Evolutionary conservation across 35 echinoderm and acorn worm genomes (phyloP).

Genomic region (Apostichopus japonicus): DNA sequence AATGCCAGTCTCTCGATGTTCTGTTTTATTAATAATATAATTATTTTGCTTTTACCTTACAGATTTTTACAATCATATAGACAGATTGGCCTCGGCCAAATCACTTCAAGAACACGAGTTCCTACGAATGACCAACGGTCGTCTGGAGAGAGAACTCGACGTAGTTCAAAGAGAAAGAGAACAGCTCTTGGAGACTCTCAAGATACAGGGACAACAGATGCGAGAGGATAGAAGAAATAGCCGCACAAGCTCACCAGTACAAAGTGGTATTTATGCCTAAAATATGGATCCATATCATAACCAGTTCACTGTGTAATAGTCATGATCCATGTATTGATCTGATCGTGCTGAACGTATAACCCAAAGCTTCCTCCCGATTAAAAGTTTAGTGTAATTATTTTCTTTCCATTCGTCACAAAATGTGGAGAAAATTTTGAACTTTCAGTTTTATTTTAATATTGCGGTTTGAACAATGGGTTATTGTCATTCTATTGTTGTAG

Average conservation of each 20-base stretch:
- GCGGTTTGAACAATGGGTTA: too few species aligned
- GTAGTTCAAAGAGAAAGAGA: conserved; percentile 76
- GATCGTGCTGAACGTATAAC: too few species aligned
- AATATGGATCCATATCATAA: too few species aligned
- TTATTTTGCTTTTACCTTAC: background rate
- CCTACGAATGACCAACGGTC: conserved; percentile 65
- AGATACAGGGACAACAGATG: conserved; percentile 74
- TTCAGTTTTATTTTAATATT: too few species aligned
- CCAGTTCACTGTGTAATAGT: too few species aligned
- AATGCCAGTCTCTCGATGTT: background rate
- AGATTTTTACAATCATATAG: conserved; percentile 64
- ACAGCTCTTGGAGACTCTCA: conserved; percentile 74
- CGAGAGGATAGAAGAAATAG: conserved; percentile 15
- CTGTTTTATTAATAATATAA: background rate
- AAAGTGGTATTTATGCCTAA: background rate
- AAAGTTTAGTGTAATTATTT: too few species aligned
- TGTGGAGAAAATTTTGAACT: too few species aligned
- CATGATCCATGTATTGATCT: too few species aligned
- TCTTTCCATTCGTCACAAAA: too few species aligned
- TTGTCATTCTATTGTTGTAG: background rate
- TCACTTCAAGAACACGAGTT: conserved; percentile 64
- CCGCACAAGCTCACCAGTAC: background rate
- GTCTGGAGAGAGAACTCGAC: conserved; percentile 81
- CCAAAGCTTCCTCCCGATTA: too few species aligned
- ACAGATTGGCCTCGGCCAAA: conserved; percentile 31